These are phyloP conservation scores for Eubasilissa splendida DNA, from an alignment of 2,888 invertebrate species.

Conservation along the genomic window DNA sequence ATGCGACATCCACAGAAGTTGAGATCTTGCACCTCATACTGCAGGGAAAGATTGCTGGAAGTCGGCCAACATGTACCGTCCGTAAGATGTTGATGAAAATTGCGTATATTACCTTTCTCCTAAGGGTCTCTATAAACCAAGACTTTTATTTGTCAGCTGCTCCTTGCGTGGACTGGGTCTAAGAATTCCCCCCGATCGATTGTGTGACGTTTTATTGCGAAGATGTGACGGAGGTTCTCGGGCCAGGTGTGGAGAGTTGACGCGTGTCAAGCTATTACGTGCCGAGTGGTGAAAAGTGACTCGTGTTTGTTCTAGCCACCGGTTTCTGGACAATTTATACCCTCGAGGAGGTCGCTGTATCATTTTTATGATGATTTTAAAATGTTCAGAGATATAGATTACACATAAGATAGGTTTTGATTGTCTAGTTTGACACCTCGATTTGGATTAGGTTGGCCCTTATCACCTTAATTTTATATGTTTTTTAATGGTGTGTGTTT, in stretches of 20 bases:
- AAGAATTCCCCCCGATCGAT: not conserved
- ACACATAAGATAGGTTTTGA: too few species aligned
- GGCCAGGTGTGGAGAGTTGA: conserved; percentile 35
- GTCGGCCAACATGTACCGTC: too few species aligned
- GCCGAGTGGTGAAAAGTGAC: conserved; percentile 25
- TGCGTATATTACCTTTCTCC: not conserved
- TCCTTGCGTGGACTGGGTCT: not conserved
- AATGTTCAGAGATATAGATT: not conserved
- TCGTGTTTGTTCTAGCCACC: conserved; percentile 36
- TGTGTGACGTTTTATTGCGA: conserved; percentile 34
- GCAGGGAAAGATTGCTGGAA: too few species aligned
- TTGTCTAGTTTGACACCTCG: too few species aligned
- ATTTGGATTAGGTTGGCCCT: too few species aligned
- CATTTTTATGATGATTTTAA: not conserved
- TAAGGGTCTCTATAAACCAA: not conserved
- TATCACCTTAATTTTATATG: too few species aligned
- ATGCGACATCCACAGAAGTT: too few species aligned
- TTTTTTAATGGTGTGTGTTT: too few species aligned
- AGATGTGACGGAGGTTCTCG: conserved; percentile 39
- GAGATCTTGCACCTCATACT: too few species aligned
- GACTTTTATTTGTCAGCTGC: not conserved
- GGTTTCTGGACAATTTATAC: conserved; percentile 7
- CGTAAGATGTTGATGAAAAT: not conserved
- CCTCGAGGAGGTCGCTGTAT: not conserved
- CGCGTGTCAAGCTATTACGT: conserved; percentile 38